Evolutionary conservation across 2,113 vertebrate species (phyloP), one percentile per base, ranked within the genome.

Genomic region (Hylia prasina): DNA sequence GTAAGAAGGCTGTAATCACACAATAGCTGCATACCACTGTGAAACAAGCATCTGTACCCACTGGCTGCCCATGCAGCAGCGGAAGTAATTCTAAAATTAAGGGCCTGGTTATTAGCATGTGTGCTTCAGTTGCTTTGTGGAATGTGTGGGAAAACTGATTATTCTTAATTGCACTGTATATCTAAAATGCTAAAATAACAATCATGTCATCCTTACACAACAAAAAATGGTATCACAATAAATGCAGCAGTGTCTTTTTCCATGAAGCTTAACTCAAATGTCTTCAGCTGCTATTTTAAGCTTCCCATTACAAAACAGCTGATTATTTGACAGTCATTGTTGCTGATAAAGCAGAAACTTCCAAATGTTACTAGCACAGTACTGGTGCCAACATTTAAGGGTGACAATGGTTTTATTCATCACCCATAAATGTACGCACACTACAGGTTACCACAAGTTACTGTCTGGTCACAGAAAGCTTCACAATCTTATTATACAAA

Each of bases 341-440:
- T 95, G 97, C 97, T 97, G 94, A 97, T 97, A 97, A 97, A 97
- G 95, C 98, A 98, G 93, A 97, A 97, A 97, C 47, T 90, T 94
- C 53, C 91, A 94, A 97, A 95, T 88, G 85, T 95, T 96, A 94
- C 96, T 96, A 95, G 72, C 93, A 97, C 69, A 92, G 72, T 83
- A 94, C 25, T 84, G 95, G 96, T 93, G 97, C 94, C 96, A 97
- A 79, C 80, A 84, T 95, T 82, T 96, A 96, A 96, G 94, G 82
- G 82, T 75, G 57, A 97, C 97, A 98, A 98, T 97, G 92, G 89
- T 83, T 97, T 97, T 96, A 98, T 98, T 98, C 97, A 95, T 96
- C 72, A 83, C 37, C 51, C 78, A 83, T 78, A 93, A 95, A 96
- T 54, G 82, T 89, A 93, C 58, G 25, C 75, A 93, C 72, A 96